phyloP scores from a whole-genome alignment of 2,113 vertebrate species.

The Triplophysa dalaica region DNA sequence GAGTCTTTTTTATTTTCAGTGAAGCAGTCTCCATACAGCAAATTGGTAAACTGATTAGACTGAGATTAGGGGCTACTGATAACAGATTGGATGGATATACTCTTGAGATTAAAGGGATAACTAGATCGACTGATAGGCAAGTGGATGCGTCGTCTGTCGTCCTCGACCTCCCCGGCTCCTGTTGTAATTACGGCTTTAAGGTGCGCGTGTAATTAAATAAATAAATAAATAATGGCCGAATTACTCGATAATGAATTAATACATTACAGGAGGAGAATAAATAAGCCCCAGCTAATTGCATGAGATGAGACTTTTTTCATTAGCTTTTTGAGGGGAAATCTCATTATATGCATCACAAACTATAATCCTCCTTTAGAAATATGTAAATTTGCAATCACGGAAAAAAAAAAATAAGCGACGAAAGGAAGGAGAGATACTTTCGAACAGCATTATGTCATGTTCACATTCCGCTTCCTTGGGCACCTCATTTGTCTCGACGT shows the following conservation, averaged over 20 bases:
- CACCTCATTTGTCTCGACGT: conserved; percentile 43
- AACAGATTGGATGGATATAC: conserved; percentile 67
- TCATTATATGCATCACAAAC: conserved; percentile 77
- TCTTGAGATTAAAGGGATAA: conserved; percentile 69
- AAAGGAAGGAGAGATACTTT: conserved; percentile 33
- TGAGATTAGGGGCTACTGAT: conserved; percentile 66
- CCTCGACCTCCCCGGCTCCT: conserved; percentile 58
- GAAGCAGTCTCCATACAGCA: conserved; percentile 63
- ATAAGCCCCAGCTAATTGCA: conserved; percentile 70
- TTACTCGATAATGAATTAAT: conserved; percentile 76
- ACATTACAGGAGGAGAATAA: conserved; percentile 73
- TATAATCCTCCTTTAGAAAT: conserved; percentile 64
- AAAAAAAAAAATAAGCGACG: conserved; percentile 43
- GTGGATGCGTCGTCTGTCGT: conserved; percentile 57
- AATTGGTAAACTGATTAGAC: conserved; percentile 68
- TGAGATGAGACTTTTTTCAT: conserved; percentile 70
- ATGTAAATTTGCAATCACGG: conserved; percentile 65
- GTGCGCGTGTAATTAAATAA: conserved; percentile 71
- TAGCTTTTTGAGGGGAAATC: conserved; percentile 68
- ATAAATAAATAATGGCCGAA: conserved; percentile 70
- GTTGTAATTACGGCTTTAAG: conserved; percentile 75
- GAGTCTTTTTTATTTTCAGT: conserved; percentile 51
- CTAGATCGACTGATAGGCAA: conserved; percentile 66
- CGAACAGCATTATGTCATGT: conserved; percentile 46
- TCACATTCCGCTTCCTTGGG: conserved; percentile 30